Evolutionary conservation across 2,797 vertebrate genomes (phyloP).

Genomic region (Bradypodion pumilum): DNA sequence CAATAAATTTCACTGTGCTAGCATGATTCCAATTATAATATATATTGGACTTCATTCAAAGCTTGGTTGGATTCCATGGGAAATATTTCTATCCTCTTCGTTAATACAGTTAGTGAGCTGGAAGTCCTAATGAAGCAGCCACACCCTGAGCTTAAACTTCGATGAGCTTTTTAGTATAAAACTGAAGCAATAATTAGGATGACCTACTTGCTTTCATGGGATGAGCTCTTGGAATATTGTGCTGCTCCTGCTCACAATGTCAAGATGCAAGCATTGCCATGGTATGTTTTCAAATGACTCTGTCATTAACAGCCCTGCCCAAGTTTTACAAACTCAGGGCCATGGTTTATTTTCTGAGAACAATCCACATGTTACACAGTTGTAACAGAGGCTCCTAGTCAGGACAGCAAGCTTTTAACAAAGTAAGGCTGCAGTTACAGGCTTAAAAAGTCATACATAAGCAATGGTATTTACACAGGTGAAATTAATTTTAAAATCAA

Average conservation of each 20-base stretch:
- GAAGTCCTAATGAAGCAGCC: constrained; percentile 47
- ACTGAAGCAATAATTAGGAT: constrained; percentile 64
- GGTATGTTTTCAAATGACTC: too few species aligned
- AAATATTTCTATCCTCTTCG: constrained; percentile 19
- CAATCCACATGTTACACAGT: too few species aligned
- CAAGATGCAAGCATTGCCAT: constrained; percentile 14
- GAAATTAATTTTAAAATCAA: too few species aligned
- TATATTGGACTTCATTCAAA: fast-evolving
- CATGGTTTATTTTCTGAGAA: too few species aligned
- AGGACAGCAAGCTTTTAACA: background rate
- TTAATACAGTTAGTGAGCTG: constrained; percentile 26
- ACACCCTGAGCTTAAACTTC: constrained; percentile 67
- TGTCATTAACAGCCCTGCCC: too few species aligned
- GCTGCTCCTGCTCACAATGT: constrained; percentile 52
- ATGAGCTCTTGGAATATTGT: constrained; percentile 38
- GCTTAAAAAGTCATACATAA: too few species aligned
- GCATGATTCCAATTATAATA: background rate
- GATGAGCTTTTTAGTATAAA: constrained; percentile 64
- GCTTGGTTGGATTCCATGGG: background rate
- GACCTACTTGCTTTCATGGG: constrained; percentile 64
- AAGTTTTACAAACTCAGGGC: too few species aligned
- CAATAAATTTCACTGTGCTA: background rate
- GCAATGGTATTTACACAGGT: too few species aligned
- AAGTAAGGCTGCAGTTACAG: too few species aligned
- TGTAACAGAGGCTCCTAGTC: background rate